Percentiles rank a stretch among this genome's conserved stretches.
Evolutionary conservation across 53 echinoderm and acorn worm species (phyloP).

Genomic region (Astropecten irregularis): DNA sequence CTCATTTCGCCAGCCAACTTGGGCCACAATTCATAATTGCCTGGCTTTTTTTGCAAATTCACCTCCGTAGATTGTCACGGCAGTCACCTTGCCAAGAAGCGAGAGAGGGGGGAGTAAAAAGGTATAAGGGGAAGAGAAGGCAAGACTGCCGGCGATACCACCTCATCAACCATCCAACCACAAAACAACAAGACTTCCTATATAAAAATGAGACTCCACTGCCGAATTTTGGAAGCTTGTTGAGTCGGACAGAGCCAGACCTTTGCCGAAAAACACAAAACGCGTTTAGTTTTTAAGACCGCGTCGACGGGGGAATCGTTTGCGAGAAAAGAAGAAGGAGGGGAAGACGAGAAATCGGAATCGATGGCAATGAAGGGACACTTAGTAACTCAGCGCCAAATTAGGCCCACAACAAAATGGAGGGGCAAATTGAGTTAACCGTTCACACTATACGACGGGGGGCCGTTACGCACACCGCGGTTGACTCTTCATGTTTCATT

Average conservation of each 20-base stretch:
- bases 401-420: background rate
- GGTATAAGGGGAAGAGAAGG: too few relatives aligned
- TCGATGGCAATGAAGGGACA: background rate
- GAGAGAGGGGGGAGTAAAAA: too few relatives aligned
- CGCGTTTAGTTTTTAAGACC: too few relatives aligned
- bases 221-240: too few relatives aligned
- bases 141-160: too few relatives aligned
- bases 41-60: constrained; percentile 6
- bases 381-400: constrained; percentile 13
- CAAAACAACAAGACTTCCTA: too few relatives aligned
- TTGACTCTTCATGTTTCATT: constrained; percentile 49
- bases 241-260: too few relatives aligned
- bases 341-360: background rate
- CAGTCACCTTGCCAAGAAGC: background rate
- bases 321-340: background rate
- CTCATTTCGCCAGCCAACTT: background rate
- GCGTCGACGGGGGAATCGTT: too few relatives aligned
- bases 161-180: too few relatives aligned
- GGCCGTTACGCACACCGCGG: constrained; percentile 7
- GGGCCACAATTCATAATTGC: constrained; percentile 1
- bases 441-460: constrained; percentile 22
- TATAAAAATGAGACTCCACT: too few relatives aligned
- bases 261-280: too few relatives aligned
- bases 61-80: background rate
- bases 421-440: constrained; percentile 22